phyloP scores from a whole-genome alignment of 2,113 vertebrate genomes.

The Ursus arctos region DNA sequence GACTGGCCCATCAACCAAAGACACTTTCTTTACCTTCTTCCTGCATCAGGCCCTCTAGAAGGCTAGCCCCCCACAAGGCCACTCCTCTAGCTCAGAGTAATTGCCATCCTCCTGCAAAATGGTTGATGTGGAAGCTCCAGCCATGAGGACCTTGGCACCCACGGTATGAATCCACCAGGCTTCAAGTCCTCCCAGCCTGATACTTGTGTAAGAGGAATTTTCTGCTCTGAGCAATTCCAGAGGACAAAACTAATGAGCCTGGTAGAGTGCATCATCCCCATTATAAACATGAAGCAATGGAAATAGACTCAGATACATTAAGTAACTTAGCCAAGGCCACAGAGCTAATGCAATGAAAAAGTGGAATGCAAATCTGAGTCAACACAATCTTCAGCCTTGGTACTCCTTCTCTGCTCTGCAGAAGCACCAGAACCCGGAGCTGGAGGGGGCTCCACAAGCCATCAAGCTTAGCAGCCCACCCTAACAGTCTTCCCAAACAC shows the following conservation, averaged over 20 bases:
- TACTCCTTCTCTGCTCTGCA: neutral
- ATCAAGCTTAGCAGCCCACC: neutral
- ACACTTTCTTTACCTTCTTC: neutral
- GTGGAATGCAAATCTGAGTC: neutral
- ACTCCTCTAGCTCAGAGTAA: neutral
- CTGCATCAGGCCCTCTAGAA: neutral
- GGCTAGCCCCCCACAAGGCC: neutral
- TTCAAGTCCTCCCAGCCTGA: neutral
- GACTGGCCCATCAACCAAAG: neutral
- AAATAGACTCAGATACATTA: neutral
- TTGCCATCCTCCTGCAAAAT: neutral
- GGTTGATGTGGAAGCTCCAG: neutral
- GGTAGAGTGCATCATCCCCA: neutral
- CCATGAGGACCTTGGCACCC: rapidly evolving
- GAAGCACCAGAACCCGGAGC: neutral
- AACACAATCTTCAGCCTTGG: no score
- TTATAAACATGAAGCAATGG: neutral
- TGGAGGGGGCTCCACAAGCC: neutral
- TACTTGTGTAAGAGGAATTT: neutral
- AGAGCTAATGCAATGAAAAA: neutral
- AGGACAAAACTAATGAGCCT: neutral
- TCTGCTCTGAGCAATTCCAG: neutral
- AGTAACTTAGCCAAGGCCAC: neutral
- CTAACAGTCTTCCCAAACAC: neutral
- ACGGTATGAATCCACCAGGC: neutral